Evolutionary conservation across 1,140 invertebrate genomes (phyloP).

Genomic region (Monomorium pharaonis): DNA sequence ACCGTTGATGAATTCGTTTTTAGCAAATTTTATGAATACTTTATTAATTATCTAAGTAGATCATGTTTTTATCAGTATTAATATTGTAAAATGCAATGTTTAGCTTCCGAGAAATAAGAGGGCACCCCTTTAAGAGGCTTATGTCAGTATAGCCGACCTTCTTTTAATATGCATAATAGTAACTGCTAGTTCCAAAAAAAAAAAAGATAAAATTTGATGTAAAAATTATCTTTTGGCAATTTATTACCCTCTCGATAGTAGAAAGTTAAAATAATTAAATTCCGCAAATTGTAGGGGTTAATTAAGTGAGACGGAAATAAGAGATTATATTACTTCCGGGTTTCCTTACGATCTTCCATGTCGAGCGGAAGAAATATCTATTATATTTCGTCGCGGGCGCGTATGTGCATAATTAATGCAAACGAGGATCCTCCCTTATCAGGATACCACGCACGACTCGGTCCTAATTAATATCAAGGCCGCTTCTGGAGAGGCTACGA

Average conservation of each 20-base stretch:
- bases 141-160: too few species aligned
- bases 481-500: not conserved
- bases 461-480: constrained; percentile 53
- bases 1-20: too few species aligned
- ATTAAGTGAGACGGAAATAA: constrained; percentile 21
- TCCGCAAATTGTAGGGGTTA: constrained; percentile 15
- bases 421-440: constrained; percentile 50
- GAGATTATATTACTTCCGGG: constrained; percentile 19
- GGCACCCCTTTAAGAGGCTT: too few species aligned
- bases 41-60: too few species aligned
- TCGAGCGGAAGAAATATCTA: constrained; percentile 29
- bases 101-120: too few species aligned
- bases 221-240: not conserved
- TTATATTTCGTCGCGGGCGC: constrained; percentile 39
- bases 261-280: constrained; percentile 29
- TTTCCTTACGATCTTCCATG: not conserved
- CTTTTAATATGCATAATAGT: not conserved
- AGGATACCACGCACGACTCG: constrained; percentile 45
- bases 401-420: constrained; percentile 53
- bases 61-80: too few species aligned
- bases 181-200: not conserved
- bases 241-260: not conserved
- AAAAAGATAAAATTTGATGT: not conserved
- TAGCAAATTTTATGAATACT: too few species aligned
- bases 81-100: too few species aligned